Percentiles rank a stretch among this genome's conserved stretches.
Conservation (phyloP, 1,140 invertebrate species). For the Drosophila melanica region DNA sequence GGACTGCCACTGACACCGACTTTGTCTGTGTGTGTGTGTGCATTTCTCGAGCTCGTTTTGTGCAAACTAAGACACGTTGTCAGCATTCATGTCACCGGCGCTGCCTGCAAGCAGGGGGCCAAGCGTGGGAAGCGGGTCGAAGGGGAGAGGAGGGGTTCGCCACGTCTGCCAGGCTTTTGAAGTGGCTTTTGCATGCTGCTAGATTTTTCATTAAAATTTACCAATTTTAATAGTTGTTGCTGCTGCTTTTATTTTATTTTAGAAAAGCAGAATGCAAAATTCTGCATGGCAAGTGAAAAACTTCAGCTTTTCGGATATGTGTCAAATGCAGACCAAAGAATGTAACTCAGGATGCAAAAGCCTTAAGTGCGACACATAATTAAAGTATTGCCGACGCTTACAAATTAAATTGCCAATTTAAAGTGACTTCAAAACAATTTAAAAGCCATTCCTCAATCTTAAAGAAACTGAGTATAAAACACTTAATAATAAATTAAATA, state of each 20-base stretch:
- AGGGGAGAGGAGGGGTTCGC: background rate
- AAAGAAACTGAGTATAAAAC: background rate
- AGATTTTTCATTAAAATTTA: slow-evolving; percentile 81
- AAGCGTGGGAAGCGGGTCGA: background rate
- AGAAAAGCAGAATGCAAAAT: slow-evolving; percentile 40
- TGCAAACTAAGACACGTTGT: slow-evolving; percentile 83
- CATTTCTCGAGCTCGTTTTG: slow-evolving; percentile 66
- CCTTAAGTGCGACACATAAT: slow-evolving; percentile 26
- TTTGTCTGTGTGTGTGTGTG: slow-evolving; percentile 31
- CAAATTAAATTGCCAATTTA: slow-evolving; percentile 11
- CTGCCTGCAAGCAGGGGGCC: slow-evolving; percentile 1
- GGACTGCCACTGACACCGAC: slow-evolving; percentile 17
- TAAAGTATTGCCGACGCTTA: slow-evolving; percentile 2
- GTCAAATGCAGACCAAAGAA: slow-evolving; percentile 42
- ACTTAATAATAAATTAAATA: no score
- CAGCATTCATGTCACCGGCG: slow-evolving; percentile 76
- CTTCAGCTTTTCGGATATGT: slow-evolving; percentile 48
- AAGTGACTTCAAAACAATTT: background rate
- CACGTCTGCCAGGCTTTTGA: slow-evolving; percentile 44
- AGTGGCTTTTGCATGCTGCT: slow-evolving; percentile 63
- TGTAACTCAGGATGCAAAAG: slow-evolving; percentile 28
- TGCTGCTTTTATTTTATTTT: slow-evolving; percentile 15
- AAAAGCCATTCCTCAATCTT: background rate
- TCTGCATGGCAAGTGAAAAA: slow-evolving; percentile 51
- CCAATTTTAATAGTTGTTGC: slow-evolving; percentile 65